Evolutionary conservation across 2,888 invertebrate genomes (phyloP), one percentile per base, ranked within the genome.

Genomic region (Helicoverpa assulta): DNA sequence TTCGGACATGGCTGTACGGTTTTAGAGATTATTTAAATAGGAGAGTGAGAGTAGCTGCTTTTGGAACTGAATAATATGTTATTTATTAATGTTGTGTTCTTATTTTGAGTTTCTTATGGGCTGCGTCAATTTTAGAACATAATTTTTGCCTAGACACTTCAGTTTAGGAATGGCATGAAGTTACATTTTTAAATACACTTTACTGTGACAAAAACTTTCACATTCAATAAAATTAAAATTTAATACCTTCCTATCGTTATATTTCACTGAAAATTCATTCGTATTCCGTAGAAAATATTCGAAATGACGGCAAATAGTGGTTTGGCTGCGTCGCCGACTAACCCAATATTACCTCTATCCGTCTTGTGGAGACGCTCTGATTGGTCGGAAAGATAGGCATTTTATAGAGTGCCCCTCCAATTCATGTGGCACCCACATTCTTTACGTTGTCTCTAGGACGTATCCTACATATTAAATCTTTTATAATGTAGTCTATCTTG

Each of bases 401-500:
- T 81, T 81, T 81, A 77, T 66, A 63, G 77, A 77, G 77, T 78
- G 73, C 62, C 77, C 60, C 73, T 81, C 76, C 77, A 66, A 81
- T 77, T 78, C 82, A 78, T 66, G 82, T 72, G 82, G 82, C 82
- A 78, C 78, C 78, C 63, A 66, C 82, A 77, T 77, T 78, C 73
- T 66, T 77, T 4, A 81, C 56, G 18, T 47, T 80, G 76, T 57
- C 70, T 80, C 43, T 72, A 76, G 56, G 43, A 63, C 47, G 62
- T 59, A 58, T 40, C 74, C 18, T 67, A 53, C 21, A 60, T 80
- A 53, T 60, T 78, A 63, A 33, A 29, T 53, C 53, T 56, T 67
- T 68, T 52, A 55, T 65, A 73, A 37, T 33, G 4, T 5, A 43
- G 10, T 51, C 21, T 12, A 3, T 62, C 26, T 51, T 8, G 33